Evolutionary conservation across 2,113 vertebrate species (phyloP).

Genomic region (Scolopax mira): DNA sequence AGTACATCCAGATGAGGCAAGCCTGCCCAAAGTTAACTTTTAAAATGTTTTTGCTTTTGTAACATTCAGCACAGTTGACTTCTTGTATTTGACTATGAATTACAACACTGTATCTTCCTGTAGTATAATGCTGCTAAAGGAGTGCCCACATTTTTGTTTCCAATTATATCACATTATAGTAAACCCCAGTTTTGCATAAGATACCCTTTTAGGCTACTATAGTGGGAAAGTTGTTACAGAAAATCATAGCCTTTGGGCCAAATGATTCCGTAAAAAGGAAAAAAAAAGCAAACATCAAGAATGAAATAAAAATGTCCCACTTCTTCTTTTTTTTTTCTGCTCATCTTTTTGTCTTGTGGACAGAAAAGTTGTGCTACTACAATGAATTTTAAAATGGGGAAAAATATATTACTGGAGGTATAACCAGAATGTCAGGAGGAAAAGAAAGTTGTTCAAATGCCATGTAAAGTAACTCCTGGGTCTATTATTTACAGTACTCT

Average conservation of each 20-base stretch:
- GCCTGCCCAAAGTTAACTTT: neutral
- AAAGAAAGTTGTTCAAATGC: neutral
- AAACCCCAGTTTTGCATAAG: neutral
- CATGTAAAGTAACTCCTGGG: neutral
- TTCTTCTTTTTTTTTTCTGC: neutral
- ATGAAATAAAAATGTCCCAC: neutral
- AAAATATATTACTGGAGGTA: neutral
- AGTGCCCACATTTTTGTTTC: neutral
- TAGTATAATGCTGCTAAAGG: neutral
- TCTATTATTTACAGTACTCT: neutral
- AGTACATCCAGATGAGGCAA: neutral
- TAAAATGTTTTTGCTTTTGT: neutral
- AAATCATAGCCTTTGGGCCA: neutral
- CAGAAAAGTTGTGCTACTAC: neutral
- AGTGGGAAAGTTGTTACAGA: neutral
- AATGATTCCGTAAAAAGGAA: neutral
- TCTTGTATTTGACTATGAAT: neutral
- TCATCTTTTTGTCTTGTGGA: neutral
- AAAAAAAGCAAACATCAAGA: neutral
- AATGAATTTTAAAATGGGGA: neutral
- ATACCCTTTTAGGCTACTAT: neutral
- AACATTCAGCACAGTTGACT: neutral
- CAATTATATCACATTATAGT: neutral
- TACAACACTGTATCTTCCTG: neutral
- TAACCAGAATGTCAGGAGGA: neutral